Evolutionary conservation across 2,797 vertebrate genomes (phyloP).

Genomic region (Botia kubotai): DNA sequence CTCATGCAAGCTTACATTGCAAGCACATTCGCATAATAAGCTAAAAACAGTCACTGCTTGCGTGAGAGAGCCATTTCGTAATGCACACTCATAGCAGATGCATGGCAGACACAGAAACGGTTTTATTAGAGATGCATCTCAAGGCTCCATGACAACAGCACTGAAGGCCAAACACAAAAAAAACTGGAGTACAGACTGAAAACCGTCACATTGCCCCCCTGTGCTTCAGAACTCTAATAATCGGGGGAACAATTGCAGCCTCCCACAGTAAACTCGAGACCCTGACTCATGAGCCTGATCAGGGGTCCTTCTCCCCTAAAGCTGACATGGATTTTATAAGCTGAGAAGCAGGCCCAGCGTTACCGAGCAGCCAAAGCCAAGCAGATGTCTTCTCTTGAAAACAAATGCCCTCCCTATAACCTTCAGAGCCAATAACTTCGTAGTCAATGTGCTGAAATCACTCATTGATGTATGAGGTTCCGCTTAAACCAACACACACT

Average conservation of each 20-base stretch:
- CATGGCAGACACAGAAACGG: slow-evolving; percentile 4
- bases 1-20: background rate
- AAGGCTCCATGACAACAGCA: slow-evolving; percentile 46
- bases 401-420: slow-evolving; percentile 41
- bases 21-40: slow-evolving; percentile 20
- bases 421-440: slow-evolving; percentile 35
- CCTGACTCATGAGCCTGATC: slow-evolving; percentile 45
- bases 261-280: slow-evolving; percentile 30
- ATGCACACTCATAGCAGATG: background rate
- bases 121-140: slow-evolving; percentile 16
- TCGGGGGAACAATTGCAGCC: slow-evolving; percentile 53
- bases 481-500: slow-evolving; percentile 12
- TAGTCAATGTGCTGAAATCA: slow-evolving; percentile 35
- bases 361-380: slow-evolving; percentile 36
- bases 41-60: background rate
- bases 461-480: slow-evolving; percentile 47
- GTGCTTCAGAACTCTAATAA: slow-evolving; percentile 46
- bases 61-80: slow-evolving; percentile 2
- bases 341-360: slow-evolving; percentile 25
- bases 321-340: background rate
- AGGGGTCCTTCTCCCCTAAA: slow-evolving; percentile 16
- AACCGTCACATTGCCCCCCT: slow-evolving; percentile 17
- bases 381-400: slow-evolving; percentile 41
- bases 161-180: slow-evolving; percentile 36
- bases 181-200: slow-evolving; percentile 17